Conservation (phyloP, 2,888 invertebrate species). For the Rotaria sp. region DNA sequence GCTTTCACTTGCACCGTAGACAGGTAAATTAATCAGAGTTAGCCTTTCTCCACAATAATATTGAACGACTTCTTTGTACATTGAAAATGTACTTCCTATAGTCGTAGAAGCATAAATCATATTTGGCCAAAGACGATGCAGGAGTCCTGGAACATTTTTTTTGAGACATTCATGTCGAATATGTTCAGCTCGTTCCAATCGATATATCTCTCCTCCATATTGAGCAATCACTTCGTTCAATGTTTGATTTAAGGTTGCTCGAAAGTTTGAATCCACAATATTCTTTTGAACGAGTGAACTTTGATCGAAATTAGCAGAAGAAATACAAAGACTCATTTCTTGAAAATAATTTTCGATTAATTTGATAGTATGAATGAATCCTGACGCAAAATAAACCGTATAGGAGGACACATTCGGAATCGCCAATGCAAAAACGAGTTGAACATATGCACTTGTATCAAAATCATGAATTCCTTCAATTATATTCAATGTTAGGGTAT, state of each 20-base stretch:
- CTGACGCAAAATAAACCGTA: not conserved
- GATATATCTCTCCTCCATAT: not conserved
- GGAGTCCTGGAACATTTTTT: not conserved
- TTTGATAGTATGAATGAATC: not conserved
- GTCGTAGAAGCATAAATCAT: not conserved
- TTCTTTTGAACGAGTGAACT: not conserved
- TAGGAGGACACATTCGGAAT: not conserved
- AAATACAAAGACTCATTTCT: not conserved
- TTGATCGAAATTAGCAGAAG: not conserved
- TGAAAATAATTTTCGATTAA: not conserved
- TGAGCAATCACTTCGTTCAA: not conserved
- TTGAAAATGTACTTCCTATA: not conserved
- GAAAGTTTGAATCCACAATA: not conserved
- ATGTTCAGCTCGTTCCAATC: not conserved
- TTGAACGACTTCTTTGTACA: not conserved
- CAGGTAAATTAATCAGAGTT: not conserved
- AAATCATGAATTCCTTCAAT: not conserved
- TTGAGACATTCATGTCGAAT: not conserved
- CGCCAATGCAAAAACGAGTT: not conserved
- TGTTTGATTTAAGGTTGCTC: not conserved
- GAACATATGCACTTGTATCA: not conserved
- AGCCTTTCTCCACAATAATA: not conserved
- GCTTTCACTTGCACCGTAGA: not conserved
- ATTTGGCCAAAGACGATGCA: not conserved
- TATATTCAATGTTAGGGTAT: not conserved